Evolutionary conservation across 53 echinoderm and acorn worm species (phyloP), one percentile per base, ranked within the genome.

Genomic region (Temnopleurus reevesii): DNA sequence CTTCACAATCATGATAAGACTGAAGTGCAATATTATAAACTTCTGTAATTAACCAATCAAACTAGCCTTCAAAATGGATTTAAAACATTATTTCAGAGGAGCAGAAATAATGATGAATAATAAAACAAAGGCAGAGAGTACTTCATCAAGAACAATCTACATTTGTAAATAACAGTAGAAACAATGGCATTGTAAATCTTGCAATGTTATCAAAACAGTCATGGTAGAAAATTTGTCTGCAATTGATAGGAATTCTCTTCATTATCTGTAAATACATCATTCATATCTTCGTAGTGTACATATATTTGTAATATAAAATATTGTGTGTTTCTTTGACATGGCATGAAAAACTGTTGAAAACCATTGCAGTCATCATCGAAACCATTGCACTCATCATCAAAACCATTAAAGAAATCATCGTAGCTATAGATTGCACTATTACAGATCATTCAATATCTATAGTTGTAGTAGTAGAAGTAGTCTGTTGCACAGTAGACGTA

Each of bases 241-340:
- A 49, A 49, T 33, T 5, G 31, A 63, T 18, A 4, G 41, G 18
- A 43, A 0, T 19, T 71, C 41, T 71, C 43, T 21, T 8, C 71
- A 71, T 71, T 41, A 49, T 31, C 4, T 83, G 55, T 83, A 83
- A 5, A 55, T 55, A 83, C 30, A 83, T 83, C 54, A 83, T 35
- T 55, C 83, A 55, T 55, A 55, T 56, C 49, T 83, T 55, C 55
- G 83, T 83, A 49, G 53, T 83, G 83, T 83, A 55, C 24, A 83
- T 83, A 83, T 83, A 33, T 54, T 83, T 83, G 54, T 83, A 83
- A 83, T 33, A 83, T 83, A 49, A 49, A 79, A 83, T 80, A 80
- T 25, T 80, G 55, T 83, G 83, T 83, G 83, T 83, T 55, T 55
- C 83, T 55, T 55, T 31, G 34, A 83, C 23, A 12, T 71, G 43